Base-by-base conservation (phyloP, 2,888 invertebrate genomes). In the Mesoligia furuncula region DNA sequence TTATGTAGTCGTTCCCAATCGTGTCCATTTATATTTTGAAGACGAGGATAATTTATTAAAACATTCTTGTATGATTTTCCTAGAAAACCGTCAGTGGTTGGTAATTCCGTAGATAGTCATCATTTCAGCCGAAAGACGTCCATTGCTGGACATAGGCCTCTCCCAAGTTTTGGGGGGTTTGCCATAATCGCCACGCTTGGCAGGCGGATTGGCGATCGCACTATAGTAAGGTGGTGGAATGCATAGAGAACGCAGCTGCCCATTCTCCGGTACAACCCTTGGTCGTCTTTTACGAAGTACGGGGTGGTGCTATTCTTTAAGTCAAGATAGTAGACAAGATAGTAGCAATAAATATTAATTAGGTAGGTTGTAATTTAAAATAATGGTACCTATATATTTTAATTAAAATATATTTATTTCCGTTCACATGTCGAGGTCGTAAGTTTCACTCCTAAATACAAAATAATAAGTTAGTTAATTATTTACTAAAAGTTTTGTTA, bases 1-100 rank as follows among this genome's bases (percentile, higher is more conserved):
- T 83, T 75, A 74, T 36, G 64, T 54, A 82, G 72, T 75, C 59
- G 59, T 67, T 48, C 11, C 42, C 42, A 48, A 72, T 74, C 65
- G 65, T 39, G 68, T n/a, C 24, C 4, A 61, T 72, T 68, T 48
- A 51, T 73, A 54, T 69, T 78, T 77, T 24, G 39, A 24, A 39
- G 8, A 31, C n/a, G 36, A 68, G 39, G 54, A 59, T n/a, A 36
- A 51, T 42, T 45, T 68, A 31, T 73, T 69, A 15, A 54, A 57
- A 66, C 13, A 39, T 57, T 54, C 8, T 66, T 61, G 7, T 61
- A 36, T 69, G 31, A 61, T 59, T 69, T 77, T 59, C 48, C 6
- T 59, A 27, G 31, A 61, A 61, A 31, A 8, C 24, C 15, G 2
- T 6, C 31, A 15, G 9, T 15, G n/a, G n/a, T 11, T 45, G 17